These are phyloP conservation scores for Ectemnius continuus DNA, from an alignment of 2,888 invertebrate species.

Conservation along the genomic window DNA sequence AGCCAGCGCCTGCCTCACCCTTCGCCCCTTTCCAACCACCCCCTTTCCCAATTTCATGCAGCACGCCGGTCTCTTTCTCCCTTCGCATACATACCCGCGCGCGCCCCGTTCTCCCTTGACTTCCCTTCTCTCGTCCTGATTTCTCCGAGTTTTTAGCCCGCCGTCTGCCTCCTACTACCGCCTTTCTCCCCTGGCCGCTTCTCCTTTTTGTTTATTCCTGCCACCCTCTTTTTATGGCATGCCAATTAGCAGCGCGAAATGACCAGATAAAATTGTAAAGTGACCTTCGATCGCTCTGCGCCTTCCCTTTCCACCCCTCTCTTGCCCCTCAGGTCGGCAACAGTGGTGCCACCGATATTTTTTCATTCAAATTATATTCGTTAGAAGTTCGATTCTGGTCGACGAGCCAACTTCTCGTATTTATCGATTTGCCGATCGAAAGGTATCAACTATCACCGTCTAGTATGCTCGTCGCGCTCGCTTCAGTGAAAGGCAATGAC, in stretches of 20 bases:
- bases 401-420: background rate
- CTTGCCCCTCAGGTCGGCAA: background rate
- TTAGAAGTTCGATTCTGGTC: conserved; percentile 19
- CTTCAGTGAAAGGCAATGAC: background rate
- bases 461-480: too few species aligned
- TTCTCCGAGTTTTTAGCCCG: background rate
- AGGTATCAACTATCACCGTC: too few species aligned
- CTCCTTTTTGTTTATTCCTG: conserved; percentile 30
- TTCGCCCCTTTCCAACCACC: background rate
- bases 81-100: background rate
- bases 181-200: background rate
- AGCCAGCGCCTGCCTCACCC: conserved; percentile 26
- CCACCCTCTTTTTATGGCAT: conserved; percentile 44
- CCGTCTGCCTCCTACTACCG: background rate
- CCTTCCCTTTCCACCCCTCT: background rate
- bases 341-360: background rate
- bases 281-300: conserved; percentile 29
- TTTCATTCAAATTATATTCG: conserved; percentile 9
- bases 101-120: background rate
- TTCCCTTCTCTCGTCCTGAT: background rate
- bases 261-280: conserved; percentile 57
- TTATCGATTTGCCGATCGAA: too few species aligned
- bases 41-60: conserved; percentile 46
- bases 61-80: conserved; percentile 15
- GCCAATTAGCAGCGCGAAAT: conserved; percentile 44